These are phyloP conservation scores for Girardinus metallicus DNA, from an alignment of 2,797 vertebrate species.

Conservation along the genomic window DNA sequence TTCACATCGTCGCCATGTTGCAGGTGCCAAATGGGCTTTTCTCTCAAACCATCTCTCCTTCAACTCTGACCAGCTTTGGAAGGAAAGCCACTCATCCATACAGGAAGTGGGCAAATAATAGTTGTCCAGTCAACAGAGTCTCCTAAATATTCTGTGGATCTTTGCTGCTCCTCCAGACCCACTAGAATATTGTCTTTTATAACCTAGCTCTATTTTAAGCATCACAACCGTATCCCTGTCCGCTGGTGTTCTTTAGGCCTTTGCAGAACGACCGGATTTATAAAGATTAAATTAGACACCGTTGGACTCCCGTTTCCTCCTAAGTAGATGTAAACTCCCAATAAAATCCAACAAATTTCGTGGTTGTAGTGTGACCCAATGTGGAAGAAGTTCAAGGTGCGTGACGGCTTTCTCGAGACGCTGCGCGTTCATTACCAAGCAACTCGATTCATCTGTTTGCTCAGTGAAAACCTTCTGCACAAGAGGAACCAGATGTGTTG, in stretches of 20 bases:
- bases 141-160: background rate
- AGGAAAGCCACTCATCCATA: background rate
- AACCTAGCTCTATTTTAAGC: background rate
- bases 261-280: background rate
- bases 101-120: background rate
- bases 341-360: background rate
- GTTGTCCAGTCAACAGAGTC: background rate
- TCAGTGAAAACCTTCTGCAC: conserved; percentile 40
- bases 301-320: background rate
- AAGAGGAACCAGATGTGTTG: conserved; percentile 66
- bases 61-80: background rate
- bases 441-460: conserved; percentile 47
- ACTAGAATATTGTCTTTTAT: background rate
- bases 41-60: background rate
- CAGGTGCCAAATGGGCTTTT: background rate
- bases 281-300: background rate
- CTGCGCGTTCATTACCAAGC: conserved; percentile 17
- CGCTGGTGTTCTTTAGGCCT: background rate
- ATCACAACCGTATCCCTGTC: background rate
- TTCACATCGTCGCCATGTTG: conserved; percentile 15
- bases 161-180: no score
- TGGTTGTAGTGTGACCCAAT: background rate
- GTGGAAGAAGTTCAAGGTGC: background rate
- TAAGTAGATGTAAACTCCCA: background rate
- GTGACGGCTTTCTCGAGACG: background rate